phyloP scores from a whole-genome alignment of 1,140 invertebrate genomes.

The Diploscapter pachys region DNA sequence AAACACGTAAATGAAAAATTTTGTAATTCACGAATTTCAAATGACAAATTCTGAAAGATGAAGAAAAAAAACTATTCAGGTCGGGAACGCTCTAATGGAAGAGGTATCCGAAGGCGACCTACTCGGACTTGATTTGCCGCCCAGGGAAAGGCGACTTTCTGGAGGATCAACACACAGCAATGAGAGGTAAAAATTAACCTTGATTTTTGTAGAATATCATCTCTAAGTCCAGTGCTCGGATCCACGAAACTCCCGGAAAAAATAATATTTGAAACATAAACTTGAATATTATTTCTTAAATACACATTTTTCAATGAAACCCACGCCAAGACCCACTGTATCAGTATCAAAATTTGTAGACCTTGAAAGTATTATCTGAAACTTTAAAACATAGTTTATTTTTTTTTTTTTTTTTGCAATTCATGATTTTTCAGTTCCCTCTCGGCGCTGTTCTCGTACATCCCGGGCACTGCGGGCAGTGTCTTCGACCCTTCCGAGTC shows the following conservation, averaged over 20 bases:
- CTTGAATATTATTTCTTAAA: too few relatives aligned
- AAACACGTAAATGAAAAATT: too few relatives aligned
- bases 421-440: slow-evolving; percentile 15
- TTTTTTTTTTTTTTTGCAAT: background rate
- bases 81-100: slow-evolving; percentile 23
- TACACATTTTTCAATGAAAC: too few relatives aligned
- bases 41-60: background rate
- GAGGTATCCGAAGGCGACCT: slow-evolving; percentile 25
- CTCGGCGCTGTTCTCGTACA: slow-evolving; percentile 13
- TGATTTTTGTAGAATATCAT: too few relatives aligned
- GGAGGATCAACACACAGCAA: slow-evolving; percentile 26
- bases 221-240: too few relatives aligned
- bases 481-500: slow-evolving; percentile 11
- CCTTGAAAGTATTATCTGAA: too few relatives aligned
- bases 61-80: background rate
- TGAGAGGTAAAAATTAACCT: slow-evolving; percentile 13
- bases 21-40: too few relatives aligned
- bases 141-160: slow-evolving; percentile 7
- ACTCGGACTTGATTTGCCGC: slow-evolving; percentile 18
- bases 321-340: too few relatives aligned
- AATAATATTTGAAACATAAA: too few relatives aligned
- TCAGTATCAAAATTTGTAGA: too few relatives aligned
- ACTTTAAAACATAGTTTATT: too few relatives aligned
- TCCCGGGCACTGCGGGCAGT: slow-evolving; percentile 15
- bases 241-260: too few relatives aligned